Base-by-base conservation (phyloP, 2,113 vertebrate genomes). In the Bos taurus region DNA sequence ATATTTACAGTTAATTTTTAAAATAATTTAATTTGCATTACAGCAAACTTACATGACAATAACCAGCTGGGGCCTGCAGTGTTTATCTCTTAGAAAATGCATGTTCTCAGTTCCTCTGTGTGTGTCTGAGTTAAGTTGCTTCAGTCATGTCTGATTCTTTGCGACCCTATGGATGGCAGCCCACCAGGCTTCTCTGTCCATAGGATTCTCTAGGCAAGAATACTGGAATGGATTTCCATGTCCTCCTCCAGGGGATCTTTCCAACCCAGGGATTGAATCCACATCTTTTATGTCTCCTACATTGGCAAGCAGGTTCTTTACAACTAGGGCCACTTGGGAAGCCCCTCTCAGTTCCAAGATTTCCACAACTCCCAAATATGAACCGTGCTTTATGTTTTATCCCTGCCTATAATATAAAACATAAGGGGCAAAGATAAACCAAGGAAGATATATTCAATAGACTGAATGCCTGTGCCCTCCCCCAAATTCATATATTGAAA, bases 301-400 rank as follows among this genome's bases (percentile, higher is more conserved):
- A 40, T 1, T 40, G 21, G n/a, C 5, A 40, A 36, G 10, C 67
- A 74, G 67, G 36, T 74, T 74, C 19, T 74, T 23, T 40, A 71
- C 67, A 6, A 74, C 36, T 74, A 74, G 67, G 1, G 2, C 67
- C 21, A 74, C n/a, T 40, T 40, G 67, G 36, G 21, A 74, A 40
- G n/a, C 19, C 36, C 67, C 36, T 74, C 33, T 87, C n/a, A 26
- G 5, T 86, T 23, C 17, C 33, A 62, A 54, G 48, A 93, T 82
- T 94, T 14, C 43, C 83, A 88, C 23, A 93, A n/a, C 5, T 54
- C 17, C 30, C 23, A 77, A 43, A 43, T 40, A 28, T 5, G 2
- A 85, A 91, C 60, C 84, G 23, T 30, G 9, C 80, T 82, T 88
- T 93, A 25, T 40, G 13, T 88, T 82, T 91, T 43, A 59, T 80